phyloP scores from a whole-genome alignment of 2,888 invertebrate species.

The Machimus atricapillus region DNA sequence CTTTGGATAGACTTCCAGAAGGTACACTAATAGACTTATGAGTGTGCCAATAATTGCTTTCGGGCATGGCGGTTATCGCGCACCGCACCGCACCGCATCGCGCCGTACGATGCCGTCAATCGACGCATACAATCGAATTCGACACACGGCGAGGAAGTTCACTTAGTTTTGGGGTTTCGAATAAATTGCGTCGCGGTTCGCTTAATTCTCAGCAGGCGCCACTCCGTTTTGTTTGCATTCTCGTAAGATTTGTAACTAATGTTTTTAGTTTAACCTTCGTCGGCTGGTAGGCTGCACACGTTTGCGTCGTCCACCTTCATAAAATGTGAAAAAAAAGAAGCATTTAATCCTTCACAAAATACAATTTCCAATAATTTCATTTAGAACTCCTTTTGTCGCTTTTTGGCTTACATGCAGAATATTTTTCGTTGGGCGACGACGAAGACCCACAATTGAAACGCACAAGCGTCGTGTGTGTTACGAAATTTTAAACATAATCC shows the following conservation, averaged over 20 bases:
- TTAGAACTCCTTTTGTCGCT: not conserved
- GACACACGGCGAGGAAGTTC: not conserved
- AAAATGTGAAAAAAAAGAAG: not conserved
- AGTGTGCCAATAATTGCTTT: slow-evolving; percentile 19
- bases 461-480: slow-evolving; percentile 17
- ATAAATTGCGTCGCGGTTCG: slow-evolving; percentile 1
- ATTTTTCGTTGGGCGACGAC: not conserved
- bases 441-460: slow-evolving; percentile 35
- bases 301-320: not conserved
- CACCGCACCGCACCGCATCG: not conserved
- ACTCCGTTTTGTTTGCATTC: not conserved
- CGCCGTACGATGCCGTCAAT: not conserved
- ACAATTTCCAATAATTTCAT: slow-evolving; percentile 26
- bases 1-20: slow-evolving; percentile 38
- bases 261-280: slow-evolving; percentile 1
- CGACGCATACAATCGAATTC: not conserved
- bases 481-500: slow-evolving; percentile 32
- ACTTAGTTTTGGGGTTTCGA: not conserved
- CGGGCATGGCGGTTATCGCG: not conserved
- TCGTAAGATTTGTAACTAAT: not conserved
- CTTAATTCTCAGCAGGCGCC: not conserved
- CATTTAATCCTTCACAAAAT: slow-evolving; percentile 23
- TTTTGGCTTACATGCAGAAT: not conserved
- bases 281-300: not conserved
- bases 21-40: slow-evolving; percentile 27